Base-by-base conservation (phyloP, 2,888 invertebrate genomes). In the Calameuta pallipes region DNA sequence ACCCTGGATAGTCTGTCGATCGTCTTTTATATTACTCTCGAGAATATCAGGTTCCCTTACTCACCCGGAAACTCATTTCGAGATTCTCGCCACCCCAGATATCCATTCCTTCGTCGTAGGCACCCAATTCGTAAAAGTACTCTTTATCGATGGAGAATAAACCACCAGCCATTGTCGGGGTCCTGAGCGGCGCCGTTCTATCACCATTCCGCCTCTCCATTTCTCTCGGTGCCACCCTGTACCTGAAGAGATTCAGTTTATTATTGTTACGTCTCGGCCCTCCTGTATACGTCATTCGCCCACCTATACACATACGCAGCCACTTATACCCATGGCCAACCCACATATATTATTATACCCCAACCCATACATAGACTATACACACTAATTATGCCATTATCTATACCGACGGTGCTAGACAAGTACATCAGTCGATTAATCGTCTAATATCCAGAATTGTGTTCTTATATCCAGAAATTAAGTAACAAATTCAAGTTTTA, bases 81-180 rank as follows among this genome's bases (percentile, higher is more conserved):
- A 98, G 94, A 92, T 98, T 98, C 92, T 98, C 98, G 75, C 97
- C 98, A 76, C 99, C 99, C 99, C 99, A 99, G 88, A 99, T 99
- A 92, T 99, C 98, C 99, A 99, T 99, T 86, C 99, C 99, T 92
- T 98, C 96, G 92, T 99, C 99, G 92, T 99, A 99, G 77, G 98
- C 96, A 77, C 99, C 99, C 82, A 99, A 94, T 93, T 98, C 97
- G 92, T 98, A 98, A 94, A 99, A 99, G 92, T 98, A 99, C 35
- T 98, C 97, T 89, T 96, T 95, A 91, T 98, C 98, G 82, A 99
- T 98, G 76, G 99, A 96, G 91, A 97, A 97, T 69, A 99, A 92
- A 0, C 99, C 99, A 78, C 99, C 99, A 15, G 99, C 98, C 99
- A 99, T 99, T 0, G 99, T 99, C 0, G 99, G 99, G 0, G 99